Evolutionary conservation across 2,888 invertebrate species (phyloP).

Genomic region (Lasioglossum figueresi): DNA sequence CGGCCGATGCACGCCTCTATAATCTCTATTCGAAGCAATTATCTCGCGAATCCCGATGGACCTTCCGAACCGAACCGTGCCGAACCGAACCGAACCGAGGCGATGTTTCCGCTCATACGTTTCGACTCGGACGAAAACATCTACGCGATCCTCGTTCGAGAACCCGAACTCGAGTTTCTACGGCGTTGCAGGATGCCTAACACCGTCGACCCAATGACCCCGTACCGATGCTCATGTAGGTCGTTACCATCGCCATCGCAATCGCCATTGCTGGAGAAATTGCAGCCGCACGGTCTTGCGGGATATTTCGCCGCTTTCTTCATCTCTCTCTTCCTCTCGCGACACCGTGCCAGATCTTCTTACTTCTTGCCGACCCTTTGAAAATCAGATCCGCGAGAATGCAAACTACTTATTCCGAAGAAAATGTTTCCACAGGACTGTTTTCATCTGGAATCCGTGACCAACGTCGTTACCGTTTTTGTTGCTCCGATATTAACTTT

Average conservation of each 20-base stretch:
- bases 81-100: neutral
- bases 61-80: slow-evolving; percentile 13
- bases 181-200: slow-evolving; percentile 17
- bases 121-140: neutral
- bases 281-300: slow-evolving; percentile 69
- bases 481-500: neutral
- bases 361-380: neutral
- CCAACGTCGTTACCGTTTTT: neutral
- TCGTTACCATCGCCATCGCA: slow-evolving; percentile 69
- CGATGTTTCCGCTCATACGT: neutral
- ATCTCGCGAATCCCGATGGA: slow-evolving; percentile 39
- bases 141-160: neutral
- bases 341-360: neutral
- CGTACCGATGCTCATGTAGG: slow-evolving; percentile 74
- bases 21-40: slow-evolving; percentile 55
- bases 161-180: neutral
- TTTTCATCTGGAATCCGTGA: neutral
- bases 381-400: neutral
- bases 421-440: neutral
- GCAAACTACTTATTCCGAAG: neutral
- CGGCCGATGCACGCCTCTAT: slow-evolving; percentile 18
- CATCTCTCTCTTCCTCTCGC: neutral
- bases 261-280: slow-evolving; percentile 73
- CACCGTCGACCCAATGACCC: slow-evolving; percentile 69
- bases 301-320: slow-evolving; percentile 4